phyloP scores from a whole-genome alignment of 2,888 invertebrate genomes.

The Sinodicranocentrus sp. region DNA sequence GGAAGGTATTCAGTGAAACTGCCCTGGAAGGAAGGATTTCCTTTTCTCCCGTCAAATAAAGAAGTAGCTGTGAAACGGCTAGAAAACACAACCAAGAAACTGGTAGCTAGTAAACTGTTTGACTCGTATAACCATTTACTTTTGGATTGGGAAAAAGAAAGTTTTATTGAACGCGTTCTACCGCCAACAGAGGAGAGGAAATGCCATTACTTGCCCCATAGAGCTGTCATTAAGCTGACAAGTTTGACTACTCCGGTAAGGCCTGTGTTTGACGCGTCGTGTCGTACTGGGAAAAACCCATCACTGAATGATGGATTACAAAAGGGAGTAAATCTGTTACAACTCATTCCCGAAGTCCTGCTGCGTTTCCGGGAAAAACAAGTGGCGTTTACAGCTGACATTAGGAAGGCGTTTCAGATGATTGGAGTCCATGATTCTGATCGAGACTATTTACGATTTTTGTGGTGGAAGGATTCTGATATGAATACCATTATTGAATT shows the following conservation, averaged over 20 bases:
- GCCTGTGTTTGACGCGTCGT: conserved; percentile 32
- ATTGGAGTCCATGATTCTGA: conserved; percentile 28
- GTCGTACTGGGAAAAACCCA: neutral
- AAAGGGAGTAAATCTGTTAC: neutral
- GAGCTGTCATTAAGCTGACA: neutral
- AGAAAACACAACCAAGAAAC: no score
- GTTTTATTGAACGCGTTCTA: neutral
- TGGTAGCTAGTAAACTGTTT: neutral
- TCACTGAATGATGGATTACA: conserved; percentile 7
- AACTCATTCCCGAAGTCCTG: neutral
- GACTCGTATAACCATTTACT: neutral
- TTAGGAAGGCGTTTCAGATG: conserved; percentile 61
- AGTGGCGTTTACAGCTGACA: conserved; percentile 68
- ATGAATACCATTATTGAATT: neutral
- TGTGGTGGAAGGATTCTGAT: conserved; percentile 51
- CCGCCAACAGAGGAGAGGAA: no score
- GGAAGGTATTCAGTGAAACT: neutral
- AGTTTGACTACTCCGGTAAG: conserved; percentile 13
- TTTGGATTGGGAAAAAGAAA: neutral
- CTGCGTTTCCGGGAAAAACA: conserved; percentile 9
- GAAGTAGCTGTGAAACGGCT: neutral
- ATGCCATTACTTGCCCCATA: neutral
- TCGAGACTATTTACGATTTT: conserved; percentile 51
- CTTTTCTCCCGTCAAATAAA: neutral
- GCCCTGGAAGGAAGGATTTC: neutral